Base-by-base conservation (phyloP, 2,888 invertebrate genomes). In the Rhagonycha lutea region DNA sequence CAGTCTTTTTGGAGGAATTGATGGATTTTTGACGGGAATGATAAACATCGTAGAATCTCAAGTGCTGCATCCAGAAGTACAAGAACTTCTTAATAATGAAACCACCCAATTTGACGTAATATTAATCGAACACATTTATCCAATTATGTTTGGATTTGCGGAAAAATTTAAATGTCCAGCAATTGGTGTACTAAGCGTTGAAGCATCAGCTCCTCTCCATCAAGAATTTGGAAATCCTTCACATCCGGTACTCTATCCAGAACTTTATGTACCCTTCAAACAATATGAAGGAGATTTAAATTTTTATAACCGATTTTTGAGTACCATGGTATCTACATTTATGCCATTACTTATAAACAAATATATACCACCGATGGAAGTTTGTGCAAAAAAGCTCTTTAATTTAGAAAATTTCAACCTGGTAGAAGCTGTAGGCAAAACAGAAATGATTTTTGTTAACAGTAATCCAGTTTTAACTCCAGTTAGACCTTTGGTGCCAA, bases 91-190 rank as follows among this genome's bases (percentile, higher is more conserved):
- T 14, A 79, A 84, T 14, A 82, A 85, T 75, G 73, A 82, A 32
- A 81, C 78, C 14, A 79, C 81, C 14, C 71, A 82, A 5, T 87
- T 86, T 73, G 87, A 87, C 80, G 75, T 87, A 70, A 76, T 86
- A 2, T 83, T 87, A 28, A 81, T 84, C 7, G 87, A 87, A 79
- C 82, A 82, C 4, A 81, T 83, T 14, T 75, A 82, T 24, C 84
- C 84, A 0, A 79, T 81, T 1, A 83, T 83, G 79, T 79, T 82
- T 71, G 83, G 83, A 4, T 85, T 87, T 74, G 80, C 81, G 24
- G 82, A 85, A 81, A 81, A 81, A 70, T 87, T 86, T 72, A 79
- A 85, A 12, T 83, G 84, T 75, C 87, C 87, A 0, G 80, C 85
- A 14, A 85, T 87, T 60, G 86, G 83, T 4, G 74, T 87, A 12